These are phyloP conservation scores for Phalacrocorax aristotelis DNA, from an alignment of 2,113 vertebrate genomes.

Conservation along the genomic window DNA sequence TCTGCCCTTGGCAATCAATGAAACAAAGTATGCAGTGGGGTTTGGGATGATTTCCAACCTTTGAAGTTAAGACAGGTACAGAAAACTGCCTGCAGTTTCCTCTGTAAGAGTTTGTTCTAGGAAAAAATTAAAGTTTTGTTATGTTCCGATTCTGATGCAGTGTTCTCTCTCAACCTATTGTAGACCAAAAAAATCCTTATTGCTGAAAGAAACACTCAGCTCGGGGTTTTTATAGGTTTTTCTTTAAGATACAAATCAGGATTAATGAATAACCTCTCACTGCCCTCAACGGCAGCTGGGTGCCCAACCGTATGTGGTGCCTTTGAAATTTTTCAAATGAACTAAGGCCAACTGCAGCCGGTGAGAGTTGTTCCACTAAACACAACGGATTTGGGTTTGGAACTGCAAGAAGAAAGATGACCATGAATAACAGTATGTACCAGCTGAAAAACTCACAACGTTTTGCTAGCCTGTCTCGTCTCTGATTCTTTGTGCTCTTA, in stretches of 20 bases:
- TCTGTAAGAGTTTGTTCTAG: not conserved
- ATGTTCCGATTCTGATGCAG: not conserved
- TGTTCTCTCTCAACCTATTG: not conserved
- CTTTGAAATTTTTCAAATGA: not conserved
- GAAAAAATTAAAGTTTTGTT: not conserved
- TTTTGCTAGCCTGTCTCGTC: not conserved
- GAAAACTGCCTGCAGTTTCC: not conserved
- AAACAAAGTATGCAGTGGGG: not conserved
- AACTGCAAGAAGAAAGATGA: not conserved
- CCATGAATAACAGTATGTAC: fast-evolving
- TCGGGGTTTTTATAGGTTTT: not conserved
- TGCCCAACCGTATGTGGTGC: not conserved
- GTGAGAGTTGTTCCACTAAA: not conserved
- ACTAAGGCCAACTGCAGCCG: not conserved
- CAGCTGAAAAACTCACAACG: not conserved
- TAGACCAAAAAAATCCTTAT: not conserved
- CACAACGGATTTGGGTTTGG: not conserved
- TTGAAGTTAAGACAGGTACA: not conserved
- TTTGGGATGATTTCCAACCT: not conserved
- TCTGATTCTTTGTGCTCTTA: not conserved
- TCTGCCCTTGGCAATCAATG: not conserved
- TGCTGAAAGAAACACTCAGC: not conserved
- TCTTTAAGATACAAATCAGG: not conserved
- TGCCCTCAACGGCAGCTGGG: not conserved
- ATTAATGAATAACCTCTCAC: not conserved